phyloP scores from a whole-genome alignment of 1,140 invertebrate species.

The Caerostris extrusa region DNA sequence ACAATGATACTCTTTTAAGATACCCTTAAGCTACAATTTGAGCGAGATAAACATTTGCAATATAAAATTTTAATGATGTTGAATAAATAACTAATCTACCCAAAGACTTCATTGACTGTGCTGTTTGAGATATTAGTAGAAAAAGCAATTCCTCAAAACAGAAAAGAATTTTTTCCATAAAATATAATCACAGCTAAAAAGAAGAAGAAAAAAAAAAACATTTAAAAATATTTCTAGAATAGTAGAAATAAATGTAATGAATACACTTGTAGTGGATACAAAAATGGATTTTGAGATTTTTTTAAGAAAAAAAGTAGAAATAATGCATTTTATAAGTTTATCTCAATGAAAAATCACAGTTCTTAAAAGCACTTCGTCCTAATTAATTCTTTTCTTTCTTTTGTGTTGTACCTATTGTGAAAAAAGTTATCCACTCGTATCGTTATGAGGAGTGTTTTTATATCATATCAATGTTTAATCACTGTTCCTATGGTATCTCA shows the following conservation, averaged over 20 bases:
- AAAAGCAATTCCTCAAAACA: neutral
- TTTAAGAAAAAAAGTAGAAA: conserved; percentile 10
- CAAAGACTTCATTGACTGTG: neutral
- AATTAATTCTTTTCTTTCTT: conserved; percentile 56
- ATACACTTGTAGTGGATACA: neutral
- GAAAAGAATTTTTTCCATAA: neutral
- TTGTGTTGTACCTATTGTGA: conserved; percentile 2
- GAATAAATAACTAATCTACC: neutral
- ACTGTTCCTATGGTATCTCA: neutral
- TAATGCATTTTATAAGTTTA: conserved; percentile 56
- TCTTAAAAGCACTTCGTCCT: conserved; percentile 68
- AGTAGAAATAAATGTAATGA: neutral
- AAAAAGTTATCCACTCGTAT: conserved; percentile 7
- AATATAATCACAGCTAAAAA: no score
- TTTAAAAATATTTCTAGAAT: neutral
- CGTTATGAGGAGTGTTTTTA: neutral
- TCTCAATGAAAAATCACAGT: conserved; percentile 58
- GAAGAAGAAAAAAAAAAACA: no score
- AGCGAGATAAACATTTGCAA: neutral
- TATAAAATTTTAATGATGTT: conserved; percentile 5
- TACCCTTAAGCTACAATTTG: neutral
- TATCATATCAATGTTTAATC: conserved; percentile 29
- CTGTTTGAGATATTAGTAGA: neutral
- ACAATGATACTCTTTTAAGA: neutral
- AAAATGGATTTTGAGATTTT: neutral